These are phyloP conservation scores for Epinotia ramella DNA, from an alignment of 2,888 invertebrate species.

Conservation along the genomic window DNA sequence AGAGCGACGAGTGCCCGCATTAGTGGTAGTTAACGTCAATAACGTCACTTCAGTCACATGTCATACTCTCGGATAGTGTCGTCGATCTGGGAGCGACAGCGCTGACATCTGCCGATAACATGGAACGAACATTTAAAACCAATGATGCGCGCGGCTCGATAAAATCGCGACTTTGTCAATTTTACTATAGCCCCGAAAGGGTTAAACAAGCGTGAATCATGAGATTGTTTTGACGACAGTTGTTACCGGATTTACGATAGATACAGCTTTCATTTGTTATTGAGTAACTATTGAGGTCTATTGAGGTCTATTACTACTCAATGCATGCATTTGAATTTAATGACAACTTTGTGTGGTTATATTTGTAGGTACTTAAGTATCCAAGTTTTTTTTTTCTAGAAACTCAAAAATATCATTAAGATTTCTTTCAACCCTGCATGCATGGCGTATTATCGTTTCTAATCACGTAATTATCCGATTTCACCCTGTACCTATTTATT, in stretches of 20 bases:
- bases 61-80: slow-evolving; percentile 37
- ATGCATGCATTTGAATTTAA: too few relatives aligned
- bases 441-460: too few relatives aligned
- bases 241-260: neutral
- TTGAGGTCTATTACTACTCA: too few relatives aligned
- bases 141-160: slow-evolving; percentile 64
- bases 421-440: too few relatives aligned
- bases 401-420: too few relatives aligned
- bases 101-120: slow-evolving; percentile 66
- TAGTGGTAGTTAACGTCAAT: slow-evolving; percentile 60
- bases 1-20: slow-evolving; percentile 45
- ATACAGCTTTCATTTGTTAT: slow-evolving; percentile 8
- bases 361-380: too few relatives aligned
- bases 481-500: too few relatives aligned
- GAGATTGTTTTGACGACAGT: slow-evolving; percentile 50
- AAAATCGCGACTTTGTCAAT: slow-evolving; percentile 71
- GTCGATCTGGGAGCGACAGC: slow-evolving; percentile 59
- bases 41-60: slow-evolving; percentile 29
- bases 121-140: slow-evolving; percentile 72
- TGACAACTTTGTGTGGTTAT: too few relatives aligned
- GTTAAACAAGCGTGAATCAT: slow-evolving; percentile 72
- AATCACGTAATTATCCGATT: too few relatives aligned
- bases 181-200: slow-evolving; percentile 63
- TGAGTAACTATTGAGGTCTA: neutral
- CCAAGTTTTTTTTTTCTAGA: too few relatives aligned